phyloP scores from a whole-genome alignment of 2,113 vertebrate species.

The Calonectris borealis region DNA sequence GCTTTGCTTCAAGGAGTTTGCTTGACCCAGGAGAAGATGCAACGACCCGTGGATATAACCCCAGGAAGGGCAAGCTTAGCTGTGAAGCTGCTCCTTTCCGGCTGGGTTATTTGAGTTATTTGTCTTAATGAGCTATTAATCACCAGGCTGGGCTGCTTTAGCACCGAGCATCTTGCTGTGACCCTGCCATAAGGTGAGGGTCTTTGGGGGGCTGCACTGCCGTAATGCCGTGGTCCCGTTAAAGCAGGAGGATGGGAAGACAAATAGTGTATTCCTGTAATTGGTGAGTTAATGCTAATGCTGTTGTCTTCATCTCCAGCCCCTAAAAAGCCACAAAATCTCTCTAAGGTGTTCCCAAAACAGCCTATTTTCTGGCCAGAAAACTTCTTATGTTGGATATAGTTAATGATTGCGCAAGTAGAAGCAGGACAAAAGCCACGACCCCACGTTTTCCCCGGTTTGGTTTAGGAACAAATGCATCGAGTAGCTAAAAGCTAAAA shows the following conservation, averaged over 20 bases:
- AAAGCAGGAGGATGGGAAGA: neutral
- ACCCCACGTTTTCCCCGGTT: fast-evolving
- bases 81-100: neutral
- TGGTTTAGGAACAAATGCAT: neutral
- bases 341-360: neutral
- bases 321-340: neutral
- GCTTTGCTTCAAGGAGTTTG: neutral
- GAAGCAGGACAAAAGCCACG: neutral
- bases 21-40: neutral
- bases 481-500: neutral
- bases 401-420: fast-evolving
- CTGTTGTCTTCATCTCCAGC: neutral
- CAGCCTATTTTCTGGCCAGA: neutral
- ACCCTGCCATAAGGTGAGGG: neutral
- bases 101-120: neutral
- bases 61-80: neutral
- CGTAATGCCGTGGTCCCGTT: fast-evolving
- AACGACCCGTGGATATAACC: neutral
- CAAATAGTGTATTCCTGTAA: neutral
- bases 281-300: neutral
- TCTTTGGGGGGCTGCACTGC: neutral
- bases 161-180: neutral
- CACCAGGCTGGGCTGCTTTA: neutral
- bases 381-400: neutral
- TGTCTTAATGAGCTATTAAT: neutral